Conservation (phyloP, 2,113 vertebrate genomes). For the Hystrix brachyura region DNA sequence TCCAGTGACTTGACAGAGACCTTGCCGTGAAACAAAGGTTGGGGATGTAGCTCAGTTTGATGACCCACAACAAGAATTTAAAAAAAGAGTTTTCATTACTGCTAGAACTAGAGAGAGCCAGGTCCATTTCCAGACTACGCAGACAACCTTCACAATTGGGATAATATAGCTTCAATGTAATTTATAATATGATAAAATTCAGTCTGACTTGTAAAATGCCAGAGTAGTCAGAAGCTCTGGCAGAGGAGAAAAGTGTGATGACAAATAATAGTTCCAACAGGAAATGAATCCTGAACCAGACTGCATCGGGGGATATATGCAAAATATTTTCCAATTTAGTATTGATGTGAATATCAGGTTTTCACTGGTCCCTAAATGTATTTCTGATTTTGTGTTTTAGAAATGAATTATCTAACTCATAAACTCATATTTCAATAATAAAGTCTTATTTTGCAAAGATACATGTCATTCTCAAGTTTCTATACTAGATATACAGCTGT, state of each 20-base stretch:
- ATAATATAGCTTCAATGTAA: background rate
- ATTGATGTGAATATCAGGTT: background rate
- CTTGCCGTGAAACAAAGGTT: background rate
- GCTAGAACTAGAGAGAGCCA: background rate
- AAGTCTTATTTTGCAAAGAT: background rate
- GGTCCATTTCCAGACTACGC: background rate
- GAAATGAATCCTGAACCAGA: background rate
- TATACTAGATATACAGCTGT: background rate
- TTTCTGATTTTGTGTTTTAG: background rate
- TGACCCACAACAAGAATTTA: background rate
- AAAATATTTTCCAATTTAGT: conserved; percentile 8
- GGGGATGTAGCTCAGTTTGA: background rate
- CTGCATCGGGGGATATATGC: background rate
- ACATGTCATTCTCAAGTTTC: background rate
- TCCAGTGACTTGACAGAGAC: background rate
- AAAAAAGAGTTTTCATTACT: background rate
- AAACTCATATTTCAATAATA: background rate
- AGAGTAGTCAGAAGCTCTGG: background rate
- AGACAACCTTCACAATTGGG: background rate
- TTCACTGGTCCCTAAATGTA: background rate
- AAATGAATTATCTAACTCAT: background rate
- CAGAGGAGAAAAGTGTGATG: background rate
- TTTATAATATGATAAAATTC: background rate
- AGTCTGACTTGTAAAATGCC: background rate
- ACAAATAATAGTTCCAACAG: background rate